A percentile compares a stretch with the other conserved stretches of the same genome.
Evolutionary conservation across 2,113 vertebrate species (phyloP).

Genomic region (Toxotes chatareus): DNA sequence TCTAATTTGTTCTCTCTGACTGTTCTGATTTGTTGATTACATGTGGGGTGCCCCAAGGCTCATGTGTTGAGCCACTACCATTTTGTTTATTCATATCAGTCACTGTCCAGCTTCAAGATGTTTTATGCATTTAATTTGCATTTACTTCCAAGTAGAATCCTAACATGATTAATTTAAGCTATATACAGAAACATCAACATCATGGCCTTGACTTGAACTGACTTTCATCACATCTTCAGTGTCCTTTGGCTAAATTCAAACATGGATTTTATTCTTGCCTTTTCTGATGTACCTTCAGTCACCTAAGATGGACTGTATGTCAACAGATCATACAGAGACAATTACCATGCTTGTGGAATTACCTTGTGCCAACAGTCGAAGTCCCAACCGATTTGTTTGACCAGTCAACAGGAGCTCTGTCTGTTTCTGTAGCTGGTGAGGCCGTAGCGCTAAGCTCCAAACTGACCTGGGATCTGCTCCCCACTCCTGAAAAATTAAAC

Average conservation of each 20-base stretch:
- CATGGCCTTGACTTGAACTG: neutral
- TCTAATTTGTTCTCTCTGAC: neutral
- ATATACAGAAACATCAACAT: neutral
- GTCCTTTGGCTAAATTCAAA: neutral
- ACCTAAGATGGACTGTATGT: neutral
- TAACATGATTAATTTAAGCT: neutral
- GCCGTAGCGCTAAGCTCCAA: conserved; percentile 70
- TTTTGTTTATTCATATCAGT: neutral
- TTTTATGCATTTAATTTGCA: neutral
- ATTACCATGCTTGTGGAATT: neutral
- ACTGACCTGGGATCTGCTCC: conserved; percentile 74
- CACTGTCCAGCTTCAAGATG: neutral
- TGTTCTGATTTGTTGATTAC: neutral
- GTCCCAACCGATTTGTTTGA: conserved; percentile 54
- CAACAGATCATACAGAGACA: neutral
- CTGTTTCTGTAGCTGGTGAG: conserved; percentile 53
- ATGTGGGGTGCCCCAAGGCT: neutral
- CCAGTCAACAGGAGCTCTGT: conserved; percentile 60
- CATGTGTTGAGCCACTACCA: neutral
- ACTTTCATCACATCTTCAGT: neutral
- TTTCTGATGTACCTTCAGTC: neutral
- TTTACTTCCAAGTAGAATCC: conserved; percentile 5
- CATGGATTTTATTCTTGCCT: neutral
- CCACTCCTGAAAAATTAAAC: conserved; percentile 57
- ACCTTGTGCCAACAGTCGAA: conserved; percentile 59